These are phyloP conservation scores for Tragelaphus eurycerus DNA, from an alignment of 2,797 vertebrate genomes.

Conservation along the genomic window DNA sequence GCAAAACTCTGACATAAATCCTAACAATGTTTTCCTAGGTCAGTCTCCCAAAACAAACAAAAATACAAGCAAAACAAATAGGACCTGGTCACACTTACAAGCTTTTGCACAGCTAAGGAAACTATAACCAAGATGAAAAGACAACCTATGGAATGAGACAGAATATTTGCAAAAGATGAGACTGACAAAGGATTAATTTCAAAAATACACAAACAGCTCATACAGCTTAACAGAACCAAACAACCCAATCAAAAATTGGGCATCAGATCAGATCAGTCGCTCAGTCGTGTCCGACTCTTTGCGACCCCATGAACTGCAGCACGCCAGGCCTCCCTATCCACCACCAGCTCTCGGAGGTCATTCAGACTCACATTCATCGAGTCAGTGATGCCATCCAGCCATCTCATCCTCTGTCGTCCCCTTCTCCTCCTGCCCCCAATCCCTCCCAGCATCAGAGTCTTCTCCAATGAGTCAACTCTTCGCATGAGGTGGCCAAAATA, in stretches of 20 bases:
- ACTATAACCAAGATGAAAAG: neutral
- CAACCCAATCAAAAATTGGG: neutral
- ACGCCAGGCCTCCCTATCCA: no score
- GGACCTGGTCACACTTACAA: neutral
- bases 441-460: no score
- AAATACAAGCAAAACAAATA: neutral
- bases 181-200: neutral
- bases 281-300: no score
- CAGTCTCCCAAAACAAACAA: neutral
- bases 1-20: neutral
- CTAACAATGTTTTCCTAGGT: neutral
- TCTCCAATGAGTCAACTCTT: no score
- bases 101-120: neutral
- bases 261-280: neutral
- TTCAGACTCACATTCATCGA: no score
- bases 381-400: no score
- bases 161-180: neutral
- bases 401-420: no score
- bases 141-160: neutral
- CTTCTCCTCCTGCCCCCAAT: no score
- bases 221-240: neutral
- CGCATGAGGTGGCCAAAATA: no score
- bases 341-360: no score
- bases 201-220: neutral
- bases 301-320: no score